Evolutionary conservation across 2,113 vertebrate genomes (phyloP).

Genomic region (Pimephales promelas): DNA sequence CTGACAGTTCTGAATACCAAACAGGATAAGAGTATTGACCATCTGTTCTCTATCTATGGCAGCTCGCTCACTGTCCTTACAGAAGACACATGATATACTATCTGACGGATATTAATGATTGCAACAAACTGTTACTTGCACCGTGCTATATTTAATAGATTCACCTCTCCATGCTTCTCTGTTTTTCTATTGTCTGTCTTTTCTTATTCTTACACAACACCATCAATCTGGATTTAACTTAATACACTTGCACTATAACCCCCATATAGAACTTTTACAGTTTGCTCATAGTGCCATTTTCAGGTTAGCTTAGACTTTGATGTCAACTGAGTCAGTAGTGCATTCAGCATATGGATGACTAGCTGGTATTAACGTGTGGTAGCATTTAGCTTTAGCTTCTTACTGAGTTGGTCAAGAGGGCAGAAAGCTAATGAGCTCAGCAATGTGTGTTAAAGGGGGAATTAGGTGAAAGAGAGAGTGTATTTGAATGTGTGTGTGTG

Average conservation of each 20-base stretch:
- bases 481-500: not conserved
- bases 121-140: not conserved
- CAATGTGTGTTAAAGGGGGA: constrained; percentile 24
- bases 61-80: not conserved
- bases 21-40: constrained; percentile 38
- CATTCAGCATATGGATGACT: not conserved
- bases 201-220: not conserved
- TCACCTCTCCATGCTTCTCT: not conserved
- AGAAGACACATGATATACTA: not conserved
- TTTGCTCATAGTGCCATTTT: not conserved
- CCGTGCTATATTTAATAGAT: not conserved
- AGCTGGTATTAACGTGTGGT: not conserved
- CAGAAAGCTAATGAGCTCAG: constrained; percentile 44
- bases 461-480: constrained; percentile 3
- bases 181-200: not conserved
- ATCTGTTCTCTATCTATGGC: constrained; percentile 37
- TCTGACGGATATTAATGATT: not conserved
- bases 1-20: constrained; percentile 36
- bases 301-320: not conserved
- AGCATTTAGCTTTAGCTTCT: constrained; percentile 26
- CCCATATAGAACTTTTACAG: not conserved
- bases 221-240: not conserved
- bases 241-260: not conserved
- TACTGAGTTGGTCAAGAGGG: constrained; percentile 42
- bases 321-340: not conserved